Evolutionary conservation across 2,797 vertebrate genomes (phyloP).

Genomic region (Stomatorhinus walkeri): DNA sequence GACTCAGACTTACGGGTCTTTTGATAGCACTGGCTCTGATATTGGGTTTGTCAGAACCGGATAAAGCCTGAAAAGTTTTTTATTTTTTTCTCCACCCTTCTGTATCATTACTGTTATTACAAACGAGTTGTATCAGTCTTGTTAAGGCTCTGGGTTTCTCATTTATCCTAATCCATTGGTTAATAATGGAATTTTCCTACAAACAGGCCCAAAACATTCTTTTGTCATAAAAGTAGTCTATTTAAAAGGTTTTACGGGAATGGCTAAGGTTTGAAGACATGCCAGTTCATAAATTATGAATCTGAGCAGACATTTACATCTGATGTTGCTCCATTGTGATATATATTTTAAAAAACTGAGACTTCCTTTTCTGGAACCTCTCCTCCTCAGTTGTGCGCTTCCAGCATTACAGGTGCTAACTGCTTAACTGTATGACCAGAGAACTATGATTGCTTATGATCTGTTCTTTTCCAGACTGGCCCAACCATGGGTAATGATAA

Average conservation of each 20-base stretch:
- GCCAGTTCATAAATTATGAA: background rate
- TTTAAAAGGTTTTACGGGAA: background rate
- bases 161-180: background rate
- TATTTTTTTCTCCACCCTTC: background rate
- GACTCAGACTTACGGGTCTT: background rate
- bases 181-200: background rate
- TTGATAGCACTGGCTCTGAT: background rate
- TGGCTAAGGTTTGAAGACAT: background rate
- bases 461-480: constrained; percentile 64
- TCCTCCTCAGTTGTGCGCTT: background rate
- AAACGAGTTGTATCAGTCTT: background rate
- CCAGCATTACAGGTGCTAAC: background rate
- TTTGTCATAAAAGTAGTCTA: background rate
- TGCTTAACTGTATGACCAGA: background rate
- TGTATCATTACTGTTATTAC: background rate
- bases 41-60: background rate
- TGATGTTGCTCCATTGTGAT: background rate
- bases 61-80: background rate
- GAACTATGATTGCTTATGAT: background rate
- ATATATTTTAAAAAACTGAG: too few relatives aligned
- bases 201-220: background rate
- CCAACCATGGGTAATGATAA: constrained; percentile 74
- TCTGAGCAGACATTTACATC: background rate
- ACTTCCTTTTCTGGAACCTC: background rate
- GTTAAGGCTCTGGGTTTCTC: background rate